Conservation (phyloP, 2,113 vertebrate genomes). For the Drymodes brunneopygia region DNA sequence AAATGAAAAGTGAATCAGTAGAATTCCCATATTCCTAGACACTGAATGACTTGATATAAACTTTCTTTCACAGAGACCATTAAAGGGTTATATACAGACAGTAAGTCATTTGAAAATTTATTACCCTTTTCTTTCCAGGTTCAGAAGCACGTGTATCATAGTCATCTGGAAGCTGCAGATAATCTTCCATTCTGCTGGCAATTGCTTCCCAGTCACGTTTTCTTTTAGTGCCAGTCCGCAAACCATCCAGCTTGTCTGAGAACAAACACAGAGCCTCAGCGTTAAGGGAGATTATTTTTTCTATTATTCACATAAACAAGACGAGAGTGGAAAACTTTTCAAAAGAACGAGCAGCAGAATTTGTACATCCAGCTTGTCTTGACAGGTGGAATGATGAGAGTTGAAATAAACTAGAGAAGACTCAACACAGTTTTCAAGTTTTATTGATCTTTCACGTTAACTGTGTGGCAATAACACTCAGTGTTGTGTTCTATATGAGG, state of each 20-base stretch:
- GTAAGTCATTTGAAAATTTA: slow-evolving; percentile 15
- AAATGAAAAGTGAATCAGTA: background rate
- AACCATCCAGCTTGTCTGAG: slow-evolving; percentile 96
- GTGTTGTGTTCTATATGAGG: background rate
- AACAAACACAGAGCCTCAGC: slow-evolving; percentile 73
- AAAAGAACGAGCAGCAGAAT: slow-evolving; percentile 46
- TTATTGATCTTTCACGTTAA: slow-evolving; percentile 49
- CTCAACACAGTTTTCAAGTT: slow-evolving; percentile 45
- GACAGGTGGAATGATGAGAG: slow-evolving; percentile 3
- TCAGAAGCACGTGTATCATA: slow-evolving; percentile 94
- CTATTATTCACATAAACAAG: slow-evolving; percentile 51
- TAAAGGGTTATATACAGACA: background rate
- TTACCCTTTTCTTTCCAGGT: slow-evolving; percentile 96
- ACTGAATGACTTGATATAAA: background rate
- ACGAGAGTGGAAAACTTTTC: slow-evolving; percentile 41
- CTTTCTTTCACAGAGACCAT: background rate
- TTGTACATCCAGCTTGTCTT: slow-evolving; percentile 57
- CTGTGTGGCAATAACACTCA: background rate
- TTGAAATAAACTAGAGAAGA: slow-evolving; percentile 55
- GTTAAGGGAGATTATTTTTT: slow-evolving; percentile 60
- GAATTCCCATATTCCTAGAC: background rate
- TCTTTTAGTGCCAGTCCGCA: slow-evolving; percentile 88
- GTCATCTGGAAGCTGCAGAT: slow-evolving; percentile 96
- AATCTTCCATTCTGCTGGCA: slow-evolving; percentile 90
- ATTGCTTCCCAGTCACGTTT: slow-evolving; percentile 87